These are phyloP conservation scores for Bellardia pandia DNA, from an alignment of 2,888 invertebrate genomes.

Conservation along the genomic window DNA sequence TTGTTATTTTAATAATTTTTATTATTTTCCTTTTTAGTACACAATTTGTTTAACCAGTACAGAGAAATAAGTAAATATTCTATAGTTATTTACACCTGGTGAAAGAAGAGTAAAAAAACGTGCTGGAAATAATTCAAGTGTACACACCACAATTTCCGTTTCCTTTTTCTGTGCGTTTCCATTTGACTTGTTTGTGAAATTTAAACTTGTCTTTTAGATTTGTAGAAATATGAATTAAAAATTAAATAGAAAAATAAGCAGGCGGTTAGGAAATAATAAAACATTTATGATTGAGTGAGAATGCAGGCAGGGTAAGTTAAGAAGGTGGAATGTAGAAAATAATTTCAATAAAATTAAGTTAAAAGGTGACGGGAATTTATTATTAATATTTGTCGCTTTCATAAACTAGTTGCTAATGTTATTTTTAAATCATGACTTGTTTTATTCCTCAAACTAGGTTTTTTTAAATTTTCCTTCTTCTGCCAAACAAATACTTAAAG, in stretches of 20 bases:
- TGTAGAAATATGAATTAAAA: not conserved
- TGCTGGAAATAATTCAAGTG: slow-evolving; percentile 21
- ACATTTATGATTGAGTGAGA: not conserved
- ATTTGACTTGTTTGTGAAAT: slow-evolving; percentile 29
- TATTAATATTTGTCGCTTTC: too few species aligned
- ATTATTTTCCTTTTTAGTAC: not conserved
- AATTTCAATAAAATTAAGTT: too few species aligned
- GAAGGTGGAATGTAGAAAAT: too few species aligned
- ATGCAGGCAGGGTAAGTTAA: too few species aligned
- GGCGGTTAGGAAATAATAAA: not conserved
- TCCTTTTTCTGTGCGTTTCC: slow-evolving; percentile 24
- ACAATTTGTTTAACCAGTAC: slow-evolving; percentile 7
- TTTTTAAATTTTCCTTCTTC: too few species aligned
- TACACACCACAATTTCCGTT: slow-evolving; percentile 55
- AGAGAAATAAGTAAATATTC: not conserved
- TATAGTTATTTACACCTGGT: slow-evolving; percentile 22
- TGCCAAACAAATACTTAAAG: too few species aligned
- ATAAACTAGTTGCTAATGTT: too few species aligned
- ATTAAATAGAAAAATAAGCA: not conserved
- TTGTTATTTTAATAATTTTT: slow-evolving; percentile 11
- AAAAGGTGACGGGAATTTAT: too few species aligned
- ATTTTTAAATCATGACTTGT: too few species aligned
- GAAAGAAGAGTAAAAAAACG: not conserved
- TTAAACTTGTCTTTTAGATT: slow-evolving; percentile 12
- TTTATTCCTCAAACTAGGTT: too few species aligned